phyloP scores from a whole-genome alignment of 2,797 vertebrate genomes.

The Platyrinchus mystaceus region DNA sequence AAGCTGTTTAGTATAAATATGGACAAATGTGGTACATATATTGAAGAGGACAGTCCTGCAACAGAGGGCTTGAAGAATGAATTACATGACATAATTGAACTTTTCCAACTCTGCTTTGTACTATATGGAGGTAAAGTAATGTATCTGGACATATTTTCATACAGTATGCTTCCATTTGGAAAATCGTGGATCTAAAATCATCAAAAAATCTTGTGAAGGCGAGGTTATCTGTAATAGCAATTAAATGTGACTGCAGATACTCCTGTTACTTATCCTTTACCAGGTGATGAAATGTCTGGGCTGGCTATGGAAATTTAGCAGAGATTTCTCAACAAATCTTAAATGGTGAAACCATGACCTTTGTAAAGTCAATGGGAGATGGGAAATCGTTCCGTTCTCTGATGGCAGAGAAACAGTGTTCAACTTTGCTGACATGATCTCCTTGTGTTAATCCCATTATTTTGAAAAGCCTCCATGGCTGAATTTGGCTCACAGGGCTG shows the following conservation, averaged over 20 bases:
- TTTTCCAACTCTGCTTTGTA: background rate
- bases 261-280: background rate
- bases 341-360: background rate
- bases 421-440: background rate
- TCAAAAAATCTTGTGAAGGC: background rate
- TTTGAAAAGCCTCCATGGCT: background rate
- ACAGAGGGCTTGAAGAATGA: background rate
- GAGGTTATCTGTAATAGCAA: background rate
- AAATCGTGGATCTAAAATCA: background rate
- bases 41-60: conserved; percentile 4
- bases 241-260: background rate
- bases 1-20: background rate
- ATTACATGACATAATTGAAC: background rate
- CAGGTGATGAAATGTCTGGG: background rate
- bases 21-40: background rate
- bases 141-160: background rate
- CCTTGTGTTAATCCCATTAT: background rate
- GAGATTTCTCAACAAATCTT: background rate
- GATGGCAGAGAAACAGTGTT: background rate
- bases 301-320: background rate
- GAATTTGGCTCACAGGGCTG: background rate
- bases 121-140: background rate
- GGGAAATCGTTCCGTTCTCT: background rate
- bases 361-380: background rate
- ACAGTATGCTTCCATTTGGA: background rate